Evolutionary conservation across 2,113 vertebrate species (phyloP), one percentile per base, ranked within the genome.

Genomic region (Pelecanus crispus): DNA sequence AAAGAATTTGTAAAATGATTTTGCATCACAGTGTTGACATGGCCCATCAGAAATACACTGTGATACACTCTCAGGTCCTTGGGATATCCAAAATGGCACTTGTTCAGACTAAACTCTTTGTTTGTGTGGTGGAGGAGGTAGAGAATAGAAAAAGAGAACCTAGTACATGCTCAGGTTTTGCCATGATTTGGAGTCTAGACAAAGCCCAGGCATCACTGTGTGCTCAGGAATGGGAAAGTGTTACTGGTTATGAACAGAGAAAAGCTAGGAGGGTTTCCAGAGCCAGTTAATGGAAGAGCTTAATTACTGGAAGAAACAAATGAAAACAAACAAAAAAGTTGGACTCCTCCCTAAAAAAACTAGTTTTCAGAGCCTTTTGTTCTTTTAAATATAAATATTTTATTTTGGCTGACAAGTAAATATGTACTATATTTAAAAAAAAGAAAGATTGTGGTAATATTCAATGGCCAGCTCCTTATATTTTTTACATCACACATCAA

Each of bases 11-110:
- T 28, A 31, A 62, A 40, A 29, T 10, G 1, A 9, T 47, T 74
- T 40, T 72, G 7, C 38, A 9, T 28, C 22, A 26, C 0, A 1
- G 4, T 31, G 12, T 17, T 22, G 13, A 28, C 1, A 1, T 25
- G 10, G 3, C 14, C 12, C 13, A 82, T 65, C 3, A 1, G 28
- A 53, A 70, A 70, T 36, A 34, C 4, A 31, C 10, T 65, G 25
- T 74, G 17, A 79, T 49, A 50, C 15, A 1, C 3, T 40, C 13
- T 66, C 18, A 47, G 29, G 36, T 62, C 4, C 13, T 42, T 61
- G 14, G 4, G 6, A 61, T 70, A 65, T 45, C 7, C 14, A 36
- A 73, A 81, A 45, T 36, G 10, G 1, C 21, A 21, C 12, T 38
- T 47, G 26, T 42, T 79, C 22, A 42, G 11, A 38, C 17, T 61